Percentiles rank a stretch among this genome's conserved stretches.
Evolutionary conservation across 2,888 invertebrate species (phyloP).

Genomic region (Lamellibrachia satsuma): DNA sequence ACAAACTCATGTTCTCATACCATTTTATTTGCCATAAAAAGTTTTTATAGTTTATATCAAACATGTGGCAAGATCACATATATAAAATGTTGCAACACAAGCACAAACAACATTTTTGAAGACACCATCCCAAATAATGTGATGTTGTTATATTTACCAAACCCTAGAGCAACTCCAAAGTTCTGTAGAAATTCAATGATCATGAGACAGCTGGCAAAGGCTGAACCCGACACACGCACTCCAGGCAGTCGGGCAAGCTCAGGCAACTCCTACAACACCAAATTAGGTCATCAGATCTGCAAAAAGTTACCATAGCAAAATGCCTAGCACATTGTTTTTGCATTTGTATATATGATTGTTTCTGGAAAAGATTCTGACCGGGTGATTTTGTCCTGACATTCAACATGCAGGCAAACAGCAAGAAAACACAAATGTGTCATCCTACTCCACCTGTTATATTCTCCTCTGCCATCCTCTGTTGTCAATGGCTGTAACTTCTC

Average conservation of each 20-base stretch:
- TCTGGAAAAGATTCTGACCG: no score
- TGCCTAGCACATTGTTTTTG: background rate
- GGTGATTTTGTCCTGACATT: no score
- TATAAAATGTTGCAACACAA: background rate
- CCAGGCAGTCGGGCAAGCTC: slow-evolving; percentile 80
- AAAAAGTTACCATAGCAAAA: background rate
- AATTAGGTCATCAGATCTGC: background rate
- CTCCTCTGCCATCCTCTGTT: no score
- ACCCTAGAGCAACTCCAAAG: slow-evolving; percentile 92
- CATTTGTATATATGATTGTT: background rate
- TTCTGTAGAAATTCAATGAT: slow-evolving; percentile 96
- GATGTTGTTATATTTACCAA: slow-evolving; percentile 73
- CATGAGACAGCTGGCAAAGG: slow-evolving; percentile 91
- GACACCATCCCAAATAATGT: slow-evolving; percentile 32
- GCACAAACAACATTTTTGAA: background rate
- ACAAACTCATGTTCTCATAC: background rate
- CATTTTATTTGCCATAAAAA: no score
- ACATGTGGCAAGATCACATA: background rate
- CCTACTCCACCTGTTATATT: no score
- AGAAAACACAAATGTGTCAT: no score
- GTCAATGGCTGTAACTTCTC: no score
- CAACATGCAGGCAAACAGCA: no score
- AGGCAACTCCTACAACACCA: slow-evolving; percentile 57
- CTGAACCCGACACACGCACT: slow-evolving; percentile 83
- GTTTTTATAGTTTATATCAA: no score